phyloP scores from a whole-genome alignment of 2,797 vertebrate species.

The Girardinus metallicus region DNA sequence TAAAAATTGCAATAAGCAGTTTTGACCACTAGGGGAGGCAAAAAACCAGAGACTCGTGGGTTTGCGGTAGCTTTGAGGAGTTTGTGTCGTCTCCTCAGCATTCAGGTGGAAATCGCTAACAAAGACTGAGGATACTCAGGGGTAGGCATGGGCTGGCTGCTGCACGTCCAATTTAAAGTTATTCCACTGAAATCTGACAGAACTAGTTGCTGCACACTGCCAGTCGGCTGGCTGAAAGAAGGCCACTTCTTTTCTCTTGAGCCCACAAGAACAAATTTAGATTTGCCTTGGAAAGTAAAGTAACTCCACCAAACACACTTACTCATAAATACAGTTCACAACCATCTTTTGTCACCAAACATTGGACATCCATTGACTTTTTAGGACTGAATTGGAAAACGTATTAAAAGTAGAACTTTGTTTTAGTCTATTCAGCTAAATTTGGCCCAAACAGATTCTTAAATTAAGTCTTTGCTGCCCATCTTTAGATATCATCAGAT shows the following conservation, averaged over 20 bases:
- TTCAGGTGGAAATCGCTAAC: neutral
- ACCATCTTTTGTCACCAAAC: neutral
- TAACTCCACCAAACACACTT: neutral
- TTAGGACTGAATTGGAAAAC: neutral
- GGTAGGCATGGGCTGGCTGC: neutral
- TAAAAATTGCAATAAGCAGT: constrained; percentile 13
- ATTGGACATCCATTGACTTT: neutral
- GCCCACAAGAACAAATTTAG: neutral
- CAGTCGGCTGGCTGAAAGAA: neutral
- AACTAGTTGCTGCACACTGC: neutral
- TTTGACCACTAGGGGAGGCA: constrained; percentile 46
- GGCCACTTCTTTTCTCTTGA: neutral
- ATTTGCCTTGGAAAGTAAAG: neutral
- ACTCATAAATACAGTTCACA: neutral
- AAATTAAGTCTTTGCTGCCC: neutral
- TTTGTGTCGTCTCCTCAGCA: neutral
- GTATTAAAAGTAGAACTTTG: neutral
- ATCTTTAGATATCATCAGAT: neutral
- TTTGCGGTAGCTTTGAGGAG: neutral
- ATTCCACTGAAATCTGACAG: neutral
- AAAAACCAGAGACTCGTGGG: constrained; percentile 13
- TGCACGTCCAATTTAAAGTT: neutral
- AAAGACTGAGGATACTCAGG: neutral
- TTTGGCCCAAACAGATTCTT: neutral
- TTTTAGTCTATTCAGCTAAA: neutral